A percentile compares a stretch with the other conserved stretches of the same genome.
phyloP scores from a whole-genome alignment of 2,797 vertebrate species.

The Takifugu ocellatus region DNA sequence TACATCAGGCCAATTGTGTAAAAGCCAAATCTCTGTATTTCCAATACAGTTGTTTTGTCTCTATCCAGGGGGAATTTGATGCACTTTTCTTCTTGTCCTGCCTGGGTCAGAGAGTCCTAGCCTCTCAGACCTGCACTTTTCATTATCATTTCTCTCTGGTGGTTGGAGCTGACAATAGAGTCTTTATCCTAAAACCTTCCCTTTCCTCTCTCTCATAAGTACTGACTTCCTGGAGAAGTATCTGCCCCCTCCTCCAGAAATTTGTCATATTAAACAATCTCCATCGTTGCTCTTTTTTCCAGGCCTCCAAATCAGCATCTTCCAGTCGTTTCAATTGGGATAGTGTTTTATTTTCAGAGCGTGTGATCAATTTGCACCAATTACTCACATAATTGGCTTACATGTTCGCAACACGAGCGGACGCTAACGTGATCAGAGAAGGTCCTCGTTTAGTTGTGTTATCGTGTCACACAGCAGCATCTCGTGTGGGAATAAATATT shows the following conservation, averaged over 20 bases:
- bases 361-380: neutral
- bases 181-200: conserved; percentile 40
- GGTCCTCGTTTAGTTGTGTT: too few species aligned
- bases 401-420: too few species aligned
- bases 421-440: too few species aligned
- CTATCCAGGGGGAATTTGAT: conserved; percentile 9
- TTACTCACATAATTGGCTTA: neutral
- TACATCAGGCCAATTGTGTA: conserved; percentile 1
- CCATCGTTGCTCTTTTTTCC: neutral
- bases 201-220: conserved; percentile 18
- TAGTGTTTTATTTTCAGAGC: neutral
- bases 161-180: conserved; percentile 37
- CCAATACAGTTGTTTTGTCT: neutral
- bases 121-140: conserved; percentile 18
- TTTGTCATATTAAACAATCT: conserved; percentile 19
- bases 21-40: too few species aligned
- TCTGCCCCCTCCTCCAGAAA: conserved; percentile 14
- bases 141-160: conserved; percentile 19
- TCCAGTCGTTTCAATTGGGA: conserved; percentile 1
- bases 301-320: neutral
- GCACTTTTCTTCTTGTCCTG: conserved; percentile 35
- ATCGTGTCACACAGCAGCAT: neutral
- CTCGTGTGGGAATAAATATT: neutral
- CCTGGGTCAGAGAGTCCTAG: conserved; percentile 22
- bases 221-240: conserved; percentile 51